These are phyloP conservation scores for Nemotelus pantherinus DNA, from an alignment of 2,888 invertebrate genomes.

Conservation along the genomic window DNA sequence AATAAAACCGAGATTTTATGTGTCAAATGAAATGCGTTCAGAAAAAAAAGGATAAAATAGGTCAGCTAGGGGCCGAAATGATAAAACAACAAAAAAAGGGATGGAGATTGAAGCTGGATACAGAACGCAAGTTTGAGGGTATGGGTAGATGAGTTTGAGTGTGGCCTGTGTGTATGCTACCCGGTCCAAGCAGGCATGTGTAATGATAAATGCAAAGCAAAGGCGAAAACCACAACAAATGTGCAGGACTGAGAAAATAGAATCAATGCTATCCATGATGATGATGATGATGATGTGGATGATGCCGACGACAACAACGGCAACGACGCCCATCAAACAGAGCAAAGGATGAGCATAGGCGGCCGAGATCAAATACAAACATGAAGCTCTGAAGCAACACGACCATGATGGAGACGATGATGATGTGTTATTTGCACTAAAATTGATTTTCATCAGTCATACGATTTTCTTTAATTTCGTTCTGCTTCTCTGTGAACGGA, in stretches of 20 bases:
- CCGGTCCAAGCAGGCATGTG: not conserved
- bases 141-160: not conserved
- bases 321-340: not conserved
- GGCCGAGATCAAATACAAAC: not conserved
- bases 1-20: no score
- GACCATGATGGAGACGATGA: constrained; percentile 3
- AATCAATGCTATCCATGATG: constrained; percentile 1
- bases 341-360: not conserved
- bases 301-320: not conserved
- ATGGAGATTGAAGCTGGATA: not conserved
- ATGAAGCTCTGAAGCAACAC: not conserved
- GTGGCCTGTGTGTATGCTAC: not conserved
- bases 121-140: not conserved
- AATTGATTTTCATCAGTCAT: constrained; percentile 33
- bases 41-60: not conserved
- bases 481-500: not conserved
- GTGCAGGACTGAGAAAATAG: constrained; percentile 18
- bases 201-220: constrained; percentile 22
- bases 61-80: not conserved
- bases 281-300: not conserved
- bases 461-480: constrained; percentile 36
- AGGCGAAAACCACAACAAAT: constrained; percentile 25
- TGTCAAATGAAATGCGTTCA: not conserved
- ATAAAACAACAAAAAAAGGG: not conserved
- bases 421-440: constrained; percentile 32